Percentiles rank a stretch among this genome's conserved stretches.
Evolutionary conservation across 2,113 vertebrate species (phyloP).

Genomic region (Chaenocephalus aceratus): DNA sequence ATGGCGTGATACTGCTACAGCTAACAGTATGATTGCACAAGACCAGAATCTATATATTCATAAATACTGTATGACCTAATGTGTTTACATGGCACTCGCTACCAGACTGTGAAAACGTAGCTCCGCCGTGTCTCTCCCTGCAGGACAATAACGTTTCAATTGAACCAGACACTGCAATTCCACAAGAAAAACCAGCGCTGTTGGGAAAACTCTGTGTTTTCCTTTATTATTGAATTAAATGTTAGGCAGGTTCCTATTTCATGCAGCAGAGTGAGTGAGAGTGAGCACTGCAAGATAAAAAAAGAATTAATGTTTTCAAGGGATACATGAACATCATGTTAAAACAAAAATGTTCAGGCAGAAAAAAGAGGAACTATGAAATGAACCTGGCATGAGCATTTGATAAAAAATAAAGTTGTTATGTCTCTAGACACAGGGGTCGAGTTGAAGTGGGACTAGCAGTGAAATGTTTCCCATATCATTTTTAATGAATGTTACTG

Average conservation of each 20-base stretch:
- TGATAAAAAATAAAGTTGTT: slow-evolving; percentile 48
- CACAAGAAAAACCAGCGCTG: slow-evolving; percentile 25
- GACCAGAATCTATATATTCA: slow-evolving; percentile 52
- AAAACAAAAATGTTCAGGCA: slow-evolving; percentile 39
- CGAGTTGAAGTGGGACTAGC: slow-evolving; percentile 46
- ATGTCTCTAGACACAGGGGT: slow-evolving; percentile 55
- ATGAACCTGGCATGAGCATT: slow-evolving; percentile 44
- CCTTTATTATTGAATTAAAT: slow-evolving; percentile 75
- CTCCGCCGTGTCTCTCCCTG: slow-evolving; percentile 48
- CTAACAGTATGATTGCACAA: slow-evolving; percentile 46
- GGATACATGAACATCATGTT: slow-evolving; percentile 32
- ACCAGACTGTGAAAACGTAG: slow-evolving; percentile 62
- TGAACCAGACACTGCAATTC: slow-evolving; percentile 50
- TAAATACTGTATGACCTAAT: slow-evolving; percentile 50
- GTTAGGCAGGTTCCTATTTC: slow-evolving; percentile 57
- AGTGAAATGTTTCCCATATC: slow-evolving; percentile 68
- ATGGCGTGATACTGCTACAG: slow-evolving; percentile 1
- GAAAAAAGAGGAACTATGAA: slow-evolving; percentile 38
- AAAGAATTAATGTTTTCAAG: slow-evolving; percentile 42
- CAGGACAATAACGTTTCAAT: slow-evolving; percentile 66
- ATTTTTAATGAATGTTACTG: slow-evolving; percentile 60
- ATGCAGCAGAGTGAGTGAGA: slow-evolving; percentile 28
- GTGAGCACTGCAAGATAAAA: slow-evolving; percentile 42
- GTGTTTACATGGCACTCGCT: slow-evolving; percentile 59
- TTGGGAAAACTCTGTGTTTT: slow-evolving; percentile 64